phyloP scores from a whole-genome alignment of 1,140 invertebrate genomes.

The Drosophila bocqueti region DNA sequence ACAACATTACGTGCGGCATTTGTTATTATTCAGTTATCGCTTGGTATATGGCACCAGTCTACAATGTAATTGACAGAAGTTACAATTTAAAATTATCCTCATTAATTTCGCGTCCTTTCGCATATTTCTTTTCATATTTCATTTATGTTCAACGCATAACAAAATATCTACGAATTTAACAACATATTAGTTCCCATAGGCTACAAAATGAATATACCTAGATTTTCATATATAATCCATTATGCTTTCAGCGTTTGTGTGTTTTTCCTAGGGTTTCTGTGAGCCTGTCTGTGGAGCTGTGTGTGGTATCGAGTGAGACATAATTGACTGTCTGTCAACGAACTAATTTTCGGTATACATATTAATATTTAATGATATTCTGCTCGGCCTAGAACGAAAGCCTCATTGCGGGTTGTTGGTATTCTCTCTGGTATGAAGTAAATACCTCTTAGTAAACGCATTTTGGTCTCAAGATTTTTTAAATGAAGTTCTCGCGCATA shows the following conservation, averaged over 20 bases:
- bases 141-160: constrained; percentile 49
- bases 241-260: constrained; percentile 22
- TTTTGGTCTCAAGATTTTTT: constrained; percentile 77
- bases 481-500: constrained; percentile 49
- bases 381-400: constrained; percentile 22
- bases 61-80: constrained; percentile 85
- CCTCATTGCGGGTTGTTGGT: constrained; percentile 3
- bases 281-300: constrained; percentile 3
- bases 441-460: constrained; percentile 69
- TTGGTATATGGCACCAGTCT: constrained; percentile 82
- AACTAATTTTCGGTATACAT: constrained; percentile 46
- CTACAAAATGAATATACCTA: constrained; percentile 52
- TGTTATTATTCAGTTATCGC: constrained; percentile 44
- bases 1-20: constrained; percentile 48
- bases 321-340: constrained; percentile 50
- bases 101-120: constrained; percentile 25
- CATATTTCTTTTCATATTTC: constrained; percentile 11
- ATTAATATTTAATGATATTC: constrained; percentile 35
- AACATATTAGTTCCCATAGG: constrained; percentile 49
- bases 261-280: constrained; percentile 2
- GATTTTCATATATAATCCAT: constrained; percentile 23
- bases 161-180: constrained; percentile 69
- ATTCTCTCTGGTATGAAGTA: constrained; percentile 15
- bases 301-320: constrained; percentile 23
- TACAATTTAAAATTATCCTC: constrained; percentile 74